Conservation (phyloP, 2,888 invertebrate species). For the Candidula unifasciata region DNA sequence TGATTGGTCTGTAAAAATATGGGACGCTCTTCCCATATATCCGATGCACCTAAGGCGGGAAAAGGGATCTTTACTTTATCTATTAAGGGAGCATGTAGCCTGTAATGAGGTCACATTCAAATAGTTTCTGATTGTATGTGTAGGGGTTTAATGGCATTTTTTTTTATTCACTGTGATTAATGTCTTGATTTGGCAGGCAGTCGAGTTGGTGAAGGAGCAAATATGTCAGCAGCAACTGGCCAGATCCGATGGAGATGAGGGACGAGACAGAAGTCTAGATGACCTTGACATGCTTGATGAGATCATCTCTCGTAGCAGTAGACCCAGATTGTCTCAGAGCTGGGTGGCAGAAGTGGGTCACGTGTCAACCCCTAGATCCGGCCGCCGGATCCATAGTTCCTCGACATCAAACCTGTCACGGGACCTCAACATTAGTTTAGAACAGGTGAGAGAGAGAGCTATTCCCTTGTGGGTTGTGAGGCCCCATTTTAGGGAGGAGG, state of each 20-base stretch:
- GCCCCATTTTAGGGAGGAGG: too few relatives aligned
- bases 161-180: too few relatives aligned
- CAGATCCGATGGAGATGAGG: slow-evolving; percentile 51
- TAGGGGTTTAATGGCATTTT: too few relatives aligned
- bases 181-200: slow-evolving; percentile 72
- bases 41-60: too few relatives aligned
- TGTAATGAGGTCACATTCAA: too few relatives aligned
- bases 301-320: background rate
- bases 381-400: slow-evolving; percentile 19
- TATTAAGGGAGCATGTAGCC: too few relatives aligned
- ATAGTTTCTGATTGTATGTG: too few relatives aligned
- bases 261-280: slow-evolving; percentile 51
- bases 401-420: slow-evolving; percentile 39
- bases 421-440: slow-evolving; percentile 53
- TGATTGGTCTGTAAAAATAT: too few relatives aligned
- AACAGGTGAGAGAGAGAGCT: slow-evolving; percentile 54
- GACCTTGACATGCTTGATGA: slow-evolving; percentile 17
- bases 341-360: slow-evolving; percentile 14
- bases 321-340: background rate
- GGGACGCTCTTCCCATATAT: too few relatives aligned
- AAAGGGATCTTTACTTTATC: too few relatives aligned
- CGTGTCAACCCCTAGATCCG: slow-evolving; percentile 15
- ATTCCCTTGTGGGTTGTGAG: background rate
- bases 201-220: slow-evolving; percentile 71
- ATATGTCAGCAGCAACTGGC: slow-evolving; percentile 69